Evolutionary conservation across 2,797 vertebrate species (phyloP).

Genomic region (Alcedo atthis): DNA sequence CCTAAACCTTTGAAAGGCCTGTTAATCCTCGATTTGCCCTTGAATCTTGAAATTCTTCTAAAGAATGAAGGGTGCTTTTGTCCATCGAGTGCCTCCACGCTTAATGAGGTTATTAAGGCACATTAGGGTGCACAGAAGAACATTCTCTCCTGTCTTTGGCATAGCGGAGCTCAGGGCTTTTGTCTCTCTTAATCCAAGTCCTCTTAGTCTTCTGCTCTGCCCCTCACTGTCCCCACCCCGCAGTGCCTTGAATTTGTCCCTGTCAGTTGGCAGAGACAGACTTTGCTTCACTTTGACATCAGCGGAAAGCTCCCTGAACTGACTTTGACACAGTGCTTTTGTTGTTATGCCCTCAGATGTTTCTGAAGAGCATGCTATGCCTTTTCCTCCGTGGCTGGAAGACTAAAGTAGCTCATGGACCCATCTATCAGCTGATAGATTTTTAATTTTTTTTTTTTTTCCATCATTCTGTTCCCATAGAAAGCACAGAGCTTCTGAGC

Average conservation of each 20-base stretch:
- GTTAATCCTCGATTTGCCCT: neutral
- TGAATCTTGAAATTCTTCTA: neutral
- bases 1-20: neutral
- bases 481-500: neutral
- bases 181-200: neutral
- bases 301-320: neutral
- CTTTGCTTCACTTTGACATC: rapidly evolving
- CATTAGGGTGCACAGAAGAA: neutral
- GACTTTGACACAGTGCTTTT: neutral
- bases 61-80: neutral
- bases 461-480: neutral
- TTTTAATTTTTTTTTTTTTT: neutral
- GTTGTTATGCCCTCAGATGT: neutral
- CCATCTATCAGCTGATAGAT: neutral
- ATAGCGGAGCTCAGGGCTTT: neutral
- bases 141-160: neutral
- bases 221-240: neutral
- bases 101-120: constrained; percentile 21
- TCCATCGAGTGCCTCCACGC: rapidly evolving
- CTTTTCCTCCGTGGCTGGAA: neutral
- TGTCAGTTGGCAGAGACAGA: neutral
- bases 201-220: neutral
- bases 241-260: neutral
- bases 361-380: neutral
- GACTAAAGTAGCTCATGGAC: neutral